Base-by-base conservation (phyloP, 2,888 invertebrate species). In the Cordilura impudica region DNA sequence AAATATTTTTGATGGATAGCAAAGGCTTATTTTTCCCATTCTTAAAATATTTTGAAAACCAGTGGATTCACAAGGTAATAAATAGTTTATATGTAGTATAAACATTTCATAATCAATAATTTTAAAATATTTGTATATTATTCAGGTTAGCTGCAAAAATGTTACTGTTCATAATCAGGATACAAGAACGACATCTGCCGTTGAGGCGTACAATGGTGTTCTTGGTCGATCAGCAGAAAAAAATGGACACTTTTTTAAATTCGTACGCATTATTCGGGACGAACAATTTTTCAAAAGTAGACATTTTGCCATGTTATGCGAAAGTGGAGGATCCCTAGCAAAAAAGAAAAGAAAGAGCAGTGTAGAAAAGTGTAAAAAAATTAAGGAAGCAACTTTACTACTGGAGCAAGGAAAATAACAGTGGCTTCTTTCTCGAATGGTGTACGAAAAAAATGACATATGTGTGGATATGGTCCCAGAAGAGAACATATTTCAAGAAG, bases 281-380 rank as follows among this genome's bases (percentile, higher is more conserved):
- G 78, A 74, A 16, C 66, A 79, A 26, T 72, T 75, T 51, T 79
- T 75, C 26, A 79, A 79, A 75, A 58, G 61, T 26, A 56, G 74
- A 8, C 47, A 53, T 35, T 63, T 75, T 39, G 54, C 10, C 26
- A 61, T 75, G 53, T 16, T 70, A 21, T 31, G 45, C 6, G 66
- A 79, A 65, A 71, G 47, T 79, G 74, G 70, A 26, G 78, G 74
- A 58, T 18, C 69, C 12, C n/a, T 53, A 3, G 21, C 66, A 10
- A 23, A 66, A 43, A 74, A 65, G 39, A 12, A 54, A 26, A 47
- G 31, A 47, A 65, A 63, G 23, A 49, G 49, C 18, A 56, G 19
- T 53, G 45, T 47, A 6, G 23, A 14, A 23, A 69, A 18, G 29
- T 19, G 16, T 23, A 35, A 26, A 6, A 43, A 23, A 49, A 49